These are phyloP conservation scores for Scrobipalpa costella DNA, from an alignment of 2,888 invertebrate genomes.

Conservation along the genomic window DNA sequence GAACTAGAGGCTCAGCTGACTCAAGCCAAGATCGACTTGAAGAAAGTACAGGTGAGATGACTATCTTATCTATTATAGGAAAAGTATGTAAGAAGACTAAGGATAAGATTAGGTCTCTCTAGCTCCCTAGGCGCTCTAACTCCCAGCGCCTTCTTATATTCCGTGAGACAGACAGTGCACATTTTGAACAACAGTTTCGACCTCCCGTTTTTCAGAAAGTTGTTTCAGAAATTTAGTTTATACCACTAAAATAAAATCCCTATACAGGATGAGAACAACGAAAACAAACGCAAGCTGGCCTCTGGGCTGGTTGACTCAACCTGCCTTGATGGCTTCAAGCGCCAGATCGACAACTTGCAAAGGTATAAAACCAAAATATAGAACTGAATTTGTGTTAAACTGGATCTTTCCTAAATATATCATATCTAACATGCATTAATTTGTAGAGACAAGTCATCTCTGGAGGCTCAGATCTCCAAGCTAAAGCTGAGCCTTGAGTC, in stretches of 20 bases:
- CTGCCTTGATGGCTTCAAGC: conserved; percentile 83
- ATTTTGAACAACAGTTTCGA: too few relatives aligned
- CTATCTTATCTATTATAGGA: too few relatives aligned
- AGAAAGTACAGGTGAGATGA: conserved; percentile 82
- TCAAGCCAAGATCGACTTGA: conserved; percentile 88
- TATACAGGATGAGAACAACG: conserved; percentile 73
- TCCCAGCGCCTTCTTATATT: too few relatives aligned
- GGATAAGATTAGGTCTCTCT: too few relatives aligned
- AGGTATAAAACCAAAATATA: too few relatives aligned
- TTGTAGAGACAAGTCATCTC: conserved; percentile 83
- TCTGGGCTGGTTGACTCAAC: conserved; percentile 78
- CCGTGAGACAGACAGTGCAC: neutral
- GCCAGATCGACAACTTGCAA: conserved; percentile 86
- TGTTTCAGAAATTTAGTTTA: too few relatives aligned
- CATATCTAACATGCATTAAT: neutral
- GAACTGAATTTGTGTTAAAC: too few relatives aligned
- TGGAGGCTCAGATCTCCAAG: conserved; percentile 86
- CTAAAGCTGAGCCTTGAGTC: conserved; percentile 84
- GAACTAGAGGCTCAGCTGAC: conserved; percentile 92
- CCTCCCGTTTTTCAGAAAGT: too few relatives aligned
- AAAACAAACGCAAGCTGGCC: conserved; percentile 73
- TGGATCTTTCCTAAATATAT: too few relatives aligned
- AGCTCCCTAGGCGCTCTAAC: too few relatives aligned
- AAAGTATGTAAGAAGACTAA: too few relatives aligned
- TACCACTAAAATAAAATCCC: neutral